These are phyloP conservation scores for Bujurquina vittata DNA, from an alignment of 2,113 vertebrate genomes.

Conservation along the genomic window DNA sequence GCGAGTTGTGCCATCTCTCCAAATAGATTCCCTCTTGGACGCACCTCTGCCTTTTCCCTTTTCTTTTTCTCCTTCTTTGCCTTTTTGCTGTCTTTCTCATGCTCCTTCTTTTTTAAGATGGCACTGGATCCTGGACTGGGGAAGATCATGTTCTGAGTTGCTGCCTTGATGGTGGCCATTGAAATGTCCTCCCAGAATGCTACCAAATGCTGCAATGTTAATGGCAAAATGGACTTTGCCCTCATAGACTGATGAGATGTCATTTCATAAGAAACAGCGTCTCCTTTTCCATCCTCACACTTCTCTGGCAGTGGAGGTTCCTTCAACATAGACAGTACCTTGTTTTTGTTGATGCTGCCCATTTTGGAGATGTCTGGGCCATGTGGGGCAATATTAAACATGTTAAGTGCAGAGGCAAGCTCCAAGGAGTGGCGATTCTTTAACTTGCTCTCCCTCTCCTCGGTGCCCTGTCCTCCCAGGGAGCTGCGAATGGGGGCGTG, in stretches of 20 bases:
- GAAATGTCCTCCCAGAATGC: constrained; percentile 99
- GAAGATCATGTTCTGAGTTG: constrained; percentile 99
- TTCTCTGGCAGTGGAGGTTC: constrained; percentile 96
- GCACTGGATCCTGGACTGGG: constrained; percentile 97
- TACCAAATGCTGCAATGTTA: constrained; percentile 96
- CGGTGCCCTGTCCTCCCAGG: constrained; percentile 86
- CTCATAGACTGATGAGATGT: constrained; percentile 83
- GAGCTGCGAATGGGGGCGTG: constrained; percentile 95
- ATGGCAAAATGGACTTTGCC: constrained; percentile 90
- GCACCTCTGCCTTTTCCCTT: constrained; percentile 93
- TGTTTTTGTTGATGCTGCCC: constrained; percentile 99
- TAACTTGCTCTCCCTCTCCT: constrained; percentile 95
- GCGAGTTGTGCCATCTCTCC: constrained; percentile 99
- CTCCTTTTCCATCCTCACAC: constrained; percentile 92
- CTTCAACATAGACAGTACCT: constrained; percentile 98
- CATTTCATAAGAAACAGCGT: constrained; percentile 86
- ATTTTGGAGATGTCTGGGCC: constrained; percentile 99
- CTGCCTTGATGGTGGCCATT: constrained; percentile 97
- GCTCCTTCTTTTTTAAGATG: constrained; percentile 96
- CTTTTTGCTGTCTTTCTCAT: constrained; percentile 94
- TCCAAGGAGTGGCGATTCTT: constrained; percentile 98
- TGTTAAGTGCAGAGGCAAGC: constrained; percentile 97
- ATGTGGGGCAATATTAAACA: constrained; percentile 97
- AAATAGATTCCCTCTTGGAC: constrained; percentile 96
- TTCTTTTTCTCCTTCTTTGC: constrained; percentile 98